Evolutionary conservation across 2,113 vertebrate species (phyloP), one percentile per base, ranked within the genome.

Genomic region (Ceyx margarethae): DNA sequence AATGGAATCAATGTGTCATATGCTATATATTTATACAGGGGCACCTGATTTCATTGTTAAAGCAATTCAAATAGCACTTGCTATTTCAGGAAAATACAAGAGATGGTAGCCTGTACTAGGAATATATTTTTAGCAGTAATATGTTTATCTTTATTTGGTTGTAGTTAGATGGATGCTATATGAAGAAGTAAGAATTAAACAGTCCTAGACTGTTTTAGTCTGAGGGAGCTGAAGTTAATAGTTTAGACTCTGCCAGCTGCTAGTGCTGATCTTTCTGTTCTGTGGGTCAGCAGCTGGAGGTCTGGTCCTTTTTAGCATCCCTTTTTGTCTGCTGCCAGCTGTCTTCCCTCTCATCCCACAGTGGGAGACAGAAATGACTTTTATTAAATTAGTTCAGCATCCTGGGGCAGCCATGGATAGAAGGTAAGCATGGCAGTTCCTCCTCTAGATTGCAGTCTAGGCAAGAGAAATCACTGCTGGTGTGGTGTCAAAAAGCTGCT

Each of bases 1-100:
- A 89, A 72, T 25, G 17, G 54, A 89, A 76, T 26, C 31, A 33
- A 15, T n/a, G 13, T 43, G 15, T 91, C 50, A 57, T 35, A 57
- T 42, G 50, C 5, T 35, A n/a, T 61, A 14, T 73, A 42, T 91
- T 91, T 92, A 68, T 85, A 50, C 46, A 31, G 58, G 6, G 18
- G 13, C 58, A 91, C 64, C 75, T 80, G 78, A 58, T 87, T 82
- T 87, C 57, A 42, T 89, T 94, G 65, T 90, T 80, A 82, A 80
- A 91, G 67, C 46, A 56, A 71, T 77, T 92, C 67, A 89, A 85
- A 85, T 81, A 89, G 68, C 65, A 53, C 58, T 73, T 85, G 16
- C 45, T 81, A 37, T 89, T 91, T 87, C 62, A 89, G 91, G 85
- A 80, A 72, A 93, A 57, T 20, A 53, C 33, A 66, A 42, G 58